Base-by-base conservation (phyloP, 2,797 vertebrate genomes). In the Pristis pectinata region DNA sequence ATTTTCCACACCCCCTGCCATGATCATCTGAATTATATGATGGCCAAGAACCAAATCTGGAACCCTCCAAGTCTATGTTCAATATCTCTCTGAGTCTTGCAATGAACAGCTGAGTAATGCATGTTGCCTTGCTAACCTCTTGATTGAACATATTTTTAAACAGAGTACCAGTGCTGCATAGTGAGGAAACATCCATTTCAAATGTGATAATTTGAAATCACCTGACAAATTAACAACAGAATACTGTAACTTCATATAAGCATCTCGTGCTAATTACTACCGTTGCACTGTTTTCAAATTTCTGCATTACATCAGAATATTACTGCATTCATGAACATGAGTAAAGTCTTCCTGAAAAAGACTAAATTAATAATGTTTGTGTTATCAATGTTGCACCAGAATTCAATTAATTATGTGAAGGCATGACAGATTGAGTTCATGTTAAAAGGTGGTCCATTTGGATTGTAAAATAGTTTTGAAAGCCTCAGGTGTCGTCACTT, bases 371-470 rank as follows among this genome's bases (percentile, higher is more conserved):
- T 41, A 30, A 59, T 11, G 4, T 93, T 93, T 93, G 41, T 92
- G 27, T 93, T 93, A 41, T 67, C 34, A 93, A 93, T 41, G 37
- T 70, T 70, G 89, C 87, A 67, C 89, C 19, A 41, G 89, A 93
- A 93, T 93, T 19, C 89, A 93, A 24, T 93, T 93, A 70, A 27
- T 70, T 44, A 44, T 19, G 24, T 70, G 24, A 93, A 37, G 64
- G 41, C 37, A 44, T 93, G 61, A 70, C 89, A 93, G 22, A 70
- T 93, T 93, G 89, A 93, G 22, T 70, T 93, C 37, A 92, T 44
- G 61, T 67, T 92, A 92, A 92, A 92, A 92, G 19, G n/a, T 37
- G 64, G 89, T 24, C 61, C 61, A 93, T 93, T 93, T 67, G 61
- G 83, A n/a, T 24, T 92, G 22, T 24, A 92, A 70, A 64, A 70